Percentiles rank a stretch among this genome's conserved stretches.
Conservation (phyloP, 2,888 invertebrate species). For the Baronia brevicornis region DNA sequence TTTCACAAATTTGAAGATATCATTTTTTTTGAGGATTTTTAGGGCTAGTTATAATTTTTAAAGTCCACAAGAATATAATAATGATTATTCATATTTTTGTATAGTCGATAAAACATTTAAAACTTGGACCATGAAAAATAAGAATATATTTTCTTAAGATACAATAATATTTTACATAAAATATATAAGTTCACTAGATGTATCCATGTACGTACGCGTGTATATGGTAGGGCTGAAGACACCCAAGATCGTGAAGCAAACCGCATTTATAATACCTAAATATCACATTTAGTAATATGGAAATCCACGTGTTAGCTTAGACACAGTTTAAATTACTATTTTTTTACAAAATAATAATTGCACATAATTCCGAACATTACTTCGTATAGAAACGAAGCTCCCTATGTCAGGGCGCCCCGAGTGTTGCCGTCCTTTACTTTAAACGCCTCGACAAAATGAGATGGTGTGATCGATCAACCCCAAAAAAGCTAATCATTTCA, state of each 20-base stretch:
- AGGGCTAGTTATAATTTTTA: slow-evolving; percentile 63
- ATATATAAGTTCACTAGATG: slow-evolving; percentile 74
- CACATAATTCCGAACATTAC: slow-evolving; percentile 70
- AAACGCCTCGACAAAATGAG: slow-evolving; percentile 38
- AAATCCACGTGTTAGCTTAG: slow-evolving; percentile 74
- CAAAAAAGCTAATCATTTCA: slow-evolving; percentile 70
- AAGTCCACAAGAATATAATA: slow-evolving; percentile 74
- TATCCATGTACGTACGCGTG: slow-evolving; percentile 63
- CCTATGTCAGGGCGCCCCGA: slow-evolving; percentile 29
- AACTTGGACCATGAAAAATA: slow-evolving; percentile 77
- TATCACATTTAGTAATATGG: slow-evolving; percentile 77
- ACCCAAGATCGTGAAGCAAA: slow-evolving; percentile 44
- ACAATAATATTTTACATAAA: slow-evolving; percentile 75
- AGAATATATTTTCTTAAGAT: slow-evolving; percentile 75
- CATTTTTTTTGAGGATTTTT: slow-evolving; percentile 65
- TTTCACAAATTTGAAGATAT: slow-evolving; percentile 71
- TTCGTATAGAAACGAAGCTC: slow-evolving; percentile 45
- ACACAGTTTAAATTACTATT: slow-evolving; percentile 71
- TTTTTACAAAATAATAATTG: slow-evolving; percentile 76
- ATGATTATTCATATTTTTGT: slow-evolving; percentile 74
- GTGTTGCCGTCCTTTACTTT: slow-evolving; percentile 31
- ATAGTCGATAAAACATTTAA: slow-evolving; percentile 76
- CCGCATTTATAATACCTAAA: slow-evolving; percentile 74
- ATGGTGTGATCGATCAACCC: slow-evolving; percentile 47
- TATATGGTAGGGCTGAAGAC: slow-evolving; percentile 34